Percentiles rank a stretch among this genome's conserved stretches.
These are phyloP conservation scores for Venturia canescens DNA, from an alignment of 1,140 invertebrate species.

Conservation along the genomic window DNA sequence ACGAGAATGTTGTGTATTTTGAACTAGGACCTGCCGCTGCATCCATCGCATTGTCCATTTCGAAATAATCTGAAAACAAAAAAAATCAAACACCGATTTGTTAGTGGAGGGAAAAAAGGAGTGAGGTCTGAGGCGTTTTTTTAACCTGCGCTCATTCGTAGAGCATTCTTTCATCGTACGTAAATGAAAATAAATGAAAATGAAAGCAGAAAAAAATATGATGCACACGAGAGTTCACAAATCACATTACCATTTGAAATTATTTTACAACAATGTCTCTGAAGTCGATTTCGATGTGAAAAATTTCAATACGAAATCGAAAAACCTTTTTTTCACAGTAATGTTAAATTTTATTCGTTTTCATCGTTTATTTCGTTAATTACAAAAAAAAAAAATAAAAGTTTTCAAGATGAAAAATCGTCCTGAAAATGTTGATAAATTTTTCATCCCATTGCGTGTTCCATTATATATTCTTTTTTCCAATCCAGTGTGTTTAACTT, in stretches of 20 bases:
- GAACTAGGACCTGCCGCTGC: slow-evolving; percentile 14
- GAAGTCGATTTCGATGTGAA: too few species aligned
- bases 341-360: neutral
- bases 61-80: slow-evolving; percentile 48
- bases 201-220: neutral
- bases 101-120: neutral
- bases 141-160: neutral
- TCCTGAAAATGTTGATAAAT: too few species aligned
- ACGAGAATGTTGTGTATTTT: slow-evolving; percentile 23
- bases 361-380: neutral
- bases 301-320: too few species aligned
- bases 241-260: too few species aligned
- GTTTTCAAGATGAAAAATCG: too few species aligned
- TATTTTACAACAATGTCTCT: too few species aligned
- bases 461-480: neutral
- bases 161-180: neutral
- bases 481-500: too few species aligned
- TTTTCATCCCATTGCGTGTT: neutral
- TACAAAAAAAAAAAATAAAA: too few species aligned
- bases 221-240: too few species aligned
- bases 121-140: neutral
- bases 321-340: too few species aligned
- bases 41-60: slow-evolving; percentile 55
- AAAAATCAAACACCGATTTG: slow-evolving; percentile 34
- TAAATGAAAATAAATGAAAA: slow-evolving; percentile 47